A percentile compares a stretch with the other conserved stretches of the same genome.
These are phyloP conservation scores for Lochmaea crataegi DNA, from an alignment of 2,888 invertebrate genomes.

Conservation along the genomic window DNA sequence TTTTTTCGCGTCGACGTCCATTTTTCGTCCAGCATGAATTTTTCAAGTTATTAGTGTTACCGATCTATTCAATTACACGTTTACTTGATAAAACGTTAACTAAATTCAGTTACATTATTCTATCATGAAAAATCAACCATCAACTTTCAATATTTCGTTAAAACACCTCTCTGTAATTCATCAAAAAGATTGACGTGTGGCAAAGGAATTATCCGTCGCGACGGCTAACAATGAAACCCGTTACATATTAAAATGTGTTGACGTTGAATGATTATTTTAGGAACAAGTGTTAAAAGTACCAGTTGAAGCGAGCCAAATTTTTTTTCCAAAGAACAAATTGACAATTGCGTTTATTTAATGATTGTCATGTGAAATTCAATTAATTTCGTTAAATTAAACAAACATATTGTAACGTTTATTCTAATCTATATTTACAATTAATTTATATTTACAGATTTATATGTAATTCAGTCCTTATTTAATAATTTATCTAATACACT, in stretches of 20 bases:
- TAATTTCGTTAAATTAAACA: too few species aligned
- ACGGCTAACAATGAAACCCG: background rate
- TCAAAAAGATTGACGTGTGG: background rate
- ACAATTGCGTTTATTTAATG: background rate
- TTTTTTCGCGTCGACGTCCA: too few species aligned
- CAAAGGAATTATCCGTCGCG: background rate
- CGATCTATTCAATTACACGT: too few species aligned
- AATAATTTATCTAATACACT: too few species aligned
- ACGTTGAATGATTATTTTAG: constrained; percentile 2
- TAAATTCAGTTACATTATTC: background rate
- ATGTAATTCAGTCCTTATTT: too few species aligned
- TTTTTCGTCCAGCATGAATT: too few species aligned
- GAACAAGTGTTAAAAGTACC: constrained; percentile 2
- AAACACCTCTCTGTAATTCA: too few species aligned
- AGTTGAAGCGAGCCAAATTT: background rate
- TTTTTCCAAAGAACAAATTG: background rate
- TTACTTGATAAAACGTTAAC: too few species aligned
- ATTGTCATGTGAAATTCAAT: background rate
- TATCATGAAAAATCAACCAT: background rate
- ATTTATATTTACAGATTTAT: too few species aligned
- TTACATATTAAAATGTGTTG: background rate
- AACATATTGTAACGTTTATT: too few species aligned
- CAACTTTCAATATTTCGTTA: background rate
- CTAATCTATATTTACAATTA: too few species aligned
- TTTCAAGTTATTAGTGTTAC: too few species aligned